Percentiles rank a stretch among this genome's conserved stretches.
These are phyloP conservation scores for Ranitomeya imitator DNA, from an alignment of 2,113 vertebrate species.

Conservation along the genomic window DNA sequence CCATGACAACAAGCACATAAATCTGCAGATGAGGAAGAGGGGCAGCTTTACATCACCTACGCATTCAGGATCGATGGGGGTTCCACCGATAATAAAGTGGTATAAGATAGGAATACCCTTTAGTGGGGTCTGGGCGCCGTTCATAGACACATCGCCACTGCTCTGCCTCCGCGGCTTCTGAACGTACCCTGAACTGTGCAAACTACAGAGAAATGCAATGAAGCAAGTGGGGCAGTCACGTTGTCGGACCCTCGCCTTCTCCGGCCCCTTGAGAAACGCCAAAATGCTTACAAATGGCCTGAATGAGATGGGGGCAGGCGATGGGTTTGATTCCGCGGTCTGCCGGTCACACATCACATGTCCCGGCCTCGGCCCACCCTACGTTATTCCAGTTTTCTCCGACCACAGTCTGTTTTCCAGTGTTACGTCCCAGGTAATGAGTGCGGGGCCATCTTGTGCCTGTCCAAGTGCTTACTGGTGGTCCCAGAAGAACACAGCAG, in stretches of 20 bases:
- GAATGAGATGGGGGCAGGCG: background rate
- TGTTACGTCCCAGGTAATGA: conserved; percentile 43
- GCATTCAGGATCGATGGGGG: too few relatives aligned
- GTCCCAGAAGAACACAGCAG: background rate
- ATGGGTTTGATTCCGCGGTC: background rate
- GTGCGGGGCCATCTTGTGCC: background rate
- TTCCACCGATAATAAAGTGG: too few relatives aligned
- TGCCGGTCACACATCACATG: background rate
- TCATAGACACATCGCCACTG: too few relatives aligned
- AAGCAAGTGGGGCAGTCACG: background rate
- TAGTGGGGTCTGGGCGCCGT: too few relatives aligned
- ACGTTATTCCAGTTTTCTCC: conserved; percentile 35
- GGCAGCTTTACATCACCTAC: too few relatives aligned
- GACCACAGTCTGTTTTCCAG: conserved; percentile 41
- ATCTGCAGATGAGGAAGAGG: too few relatives aligned
- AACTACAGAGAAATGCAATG: background rate
- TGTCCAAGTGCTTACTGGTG: conserved; percentile 21
- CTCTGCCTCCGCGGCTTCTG: too few relatives aligned
- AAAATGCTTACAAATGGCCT: background rate
- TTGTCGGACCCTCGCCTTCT: background rate
- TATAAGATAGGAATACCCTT: too few relatives aligned
- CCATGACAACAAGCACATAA: too few relatives aligned
- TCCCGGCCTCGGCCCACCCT: background rate
- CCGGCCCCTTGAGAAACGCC: background rate
- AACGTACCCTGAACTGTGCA: background rate